Conservation (phyloP, 2,888 invertebrate species). For the Lamproptera curius region DNA sequence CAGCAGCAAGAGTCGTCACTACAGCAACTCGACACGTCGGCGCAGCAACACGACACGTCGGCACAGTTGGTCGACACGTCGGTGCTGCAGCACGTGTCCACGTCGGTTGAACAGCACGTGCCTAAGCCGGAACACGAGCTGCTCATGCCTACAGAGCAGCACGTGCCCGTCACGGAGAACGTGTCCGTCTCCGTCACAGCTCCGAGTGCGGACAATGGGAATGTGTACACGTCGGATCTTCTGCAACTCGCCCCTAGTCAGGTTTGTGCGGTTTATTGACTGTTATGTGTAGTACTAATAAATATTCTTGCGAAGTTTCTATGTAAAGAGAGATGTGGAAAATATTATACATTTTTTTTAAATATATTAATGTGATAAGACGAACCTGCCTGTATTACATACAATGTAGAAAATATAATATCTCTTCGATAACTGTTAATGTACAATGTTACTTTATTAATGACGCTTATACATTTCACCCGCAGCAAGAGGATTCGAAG, state of each 20-base stretch:
- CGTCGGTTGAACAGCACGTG: neutral
- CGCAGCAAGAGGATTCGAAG: too few species aligned
- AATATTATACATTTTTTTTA: too few species aligned
- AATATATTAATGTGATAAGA: too few species aligned
- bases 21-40: neutral
- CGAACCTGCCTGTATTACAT: too few species aligned
- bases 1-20: neutral
- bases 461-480: too few species aligned
- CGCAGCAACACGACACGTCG: neutral
- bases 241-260: conserved; percentile 46
- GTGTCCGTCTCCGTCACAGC: conserved; percentile 14
- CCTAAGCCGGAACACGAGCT: conserved; percentile 6
- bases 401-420: too few species aligned
- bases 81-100: neutral
- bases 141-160: conserved; percentile 2
- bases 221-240: conserved; percentile 44
- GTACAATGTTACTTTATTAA: too few species aligned
- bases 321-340: too few species aligned
- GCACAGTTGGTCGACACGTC: neutral
- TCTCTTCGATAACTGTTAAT: too few species aligned
- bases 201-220: conserved; percentile 45
- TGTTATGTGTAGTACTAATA: too few species aligned
- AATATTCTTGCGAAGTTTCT: too few species aligned
- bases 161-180: conserved; percentile 12
- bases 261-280: conserved; percentile 38